Percentiles rank a stretch among this genome's conserved stretches.
Evolutionary conservation across 1,140 invertebrate species (phyloP).

Genomic region (Macrotrachela quadricornifera): DNA sequence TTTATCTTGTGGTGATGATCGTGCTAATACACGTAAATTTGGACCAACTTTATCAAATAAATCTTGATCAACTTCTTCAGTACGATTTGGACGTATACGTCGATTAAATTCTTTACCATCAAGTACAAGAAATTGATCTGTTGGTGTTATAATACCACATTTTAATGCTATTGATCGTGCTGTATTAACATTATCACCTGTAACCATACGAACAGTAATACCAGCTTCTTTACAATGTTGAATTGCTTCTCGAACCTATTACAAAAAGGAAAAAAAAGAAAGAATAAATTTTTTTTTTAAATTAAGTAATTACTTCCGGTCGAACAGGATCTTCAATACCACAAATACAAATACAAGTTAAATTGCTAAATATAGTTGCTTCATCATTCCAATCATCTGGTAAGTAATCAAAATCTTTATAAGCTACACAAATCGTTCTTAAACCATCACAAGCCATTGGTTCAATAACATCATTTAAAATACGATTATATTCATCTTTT

Average conservation of each 20-base stretch:
- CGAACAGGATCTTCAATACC: constrained; percentile 97
- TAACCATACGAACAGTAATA: constrained; percentile 98
- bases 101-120: constrained; percentile 95
- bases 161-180: constrained; percentile 88
- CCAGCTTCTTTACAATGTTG: constrained; percentile 82
- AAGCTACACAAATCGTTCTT: constrained; percentile 66
- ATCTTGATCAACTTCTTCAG: constrained; percentile 36
- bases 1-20: constrained; percentile 94
- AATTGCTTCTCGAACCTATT: constrained; percentile 65
- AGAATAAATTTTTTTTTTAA: too few relatives aligned
- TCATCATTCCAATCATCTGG: constrained; percentile 58
- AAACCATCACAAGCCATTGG: constrained; percentile 96
- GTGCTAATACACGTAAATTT: constrained; percentile 71
- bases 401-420: constrained; percentile 22
- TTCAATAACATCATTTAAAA: constrained; percentile 85
- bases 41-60: constrained; percentile 96
- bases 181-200: constrained; percentile 96
- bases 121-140: constrained; percentile 78
- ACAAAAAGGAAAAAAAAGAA: too few relatives aligned
- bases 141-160: constrained; percentile 81
- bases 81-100: constrained; percentile 49
- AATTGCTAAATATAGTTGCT: constrained; percentile 54
- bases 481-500: constrained; percentile 66
- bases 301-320: constrained; percentile 58
- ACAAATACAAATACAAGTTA: constrained; percentile 83